Conservation (phyloP, 2,113 vertebrate genomes). For the Empidonax traillii region DNA sequence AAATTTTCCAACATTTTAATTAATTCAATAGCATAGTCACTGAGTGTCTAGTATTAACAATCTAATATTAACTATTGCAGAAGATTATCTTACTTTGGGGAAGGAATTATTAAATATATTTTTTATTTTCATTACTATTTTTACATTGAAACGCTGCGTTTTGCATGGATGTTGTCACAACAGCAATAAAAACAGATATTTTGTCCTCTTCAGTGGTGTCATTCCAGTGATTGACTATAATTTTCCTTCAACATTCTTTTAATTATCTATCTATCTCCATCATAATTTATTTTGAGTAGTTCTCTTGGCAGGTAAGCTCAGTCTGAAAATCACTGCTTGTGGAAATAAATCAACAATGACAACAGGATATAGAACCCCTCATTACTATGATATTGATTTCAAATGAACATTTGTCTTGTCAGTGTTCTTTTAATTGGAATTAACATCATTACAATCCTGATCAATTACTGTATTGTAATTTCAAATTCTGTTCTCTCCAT, state of each 20-base stretch:
- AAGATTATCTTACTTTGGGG: background rate
- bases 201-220: background rate
- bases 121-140: background rate
- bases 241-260: background rate
- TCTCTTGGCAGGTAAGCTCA: background rate
- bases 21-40: background rate
- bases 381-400: conserved; percentile 47
- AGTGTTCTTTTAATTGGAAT: conserved; percentile 45
- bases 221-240: background rate
- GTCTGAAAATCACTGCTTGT: background rate
- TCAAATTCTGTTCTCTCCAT: conserved; percentile 9
- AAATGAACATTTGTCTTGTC: conserved; percentile 14
- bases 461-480: background rate
- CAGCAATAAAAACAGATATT: background rate
- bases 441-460: conserved; percentile 19
- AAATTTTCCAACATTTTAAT: background rate
- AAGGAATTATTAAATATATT: background rate
- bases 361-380: background rate
- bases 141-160: background rate
- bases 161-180: background rate
- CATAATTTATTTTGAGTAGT: conserved; percentile 12
- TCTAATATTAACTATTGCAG: background rate
- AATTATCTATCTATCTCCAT: background rate
- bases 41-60: background rate
- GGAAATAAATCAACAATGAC: conserved; percentile 31